Conservation (phyloP, 2,113 vertebrate species). For the Phylloscopus whistleri region DNA sequence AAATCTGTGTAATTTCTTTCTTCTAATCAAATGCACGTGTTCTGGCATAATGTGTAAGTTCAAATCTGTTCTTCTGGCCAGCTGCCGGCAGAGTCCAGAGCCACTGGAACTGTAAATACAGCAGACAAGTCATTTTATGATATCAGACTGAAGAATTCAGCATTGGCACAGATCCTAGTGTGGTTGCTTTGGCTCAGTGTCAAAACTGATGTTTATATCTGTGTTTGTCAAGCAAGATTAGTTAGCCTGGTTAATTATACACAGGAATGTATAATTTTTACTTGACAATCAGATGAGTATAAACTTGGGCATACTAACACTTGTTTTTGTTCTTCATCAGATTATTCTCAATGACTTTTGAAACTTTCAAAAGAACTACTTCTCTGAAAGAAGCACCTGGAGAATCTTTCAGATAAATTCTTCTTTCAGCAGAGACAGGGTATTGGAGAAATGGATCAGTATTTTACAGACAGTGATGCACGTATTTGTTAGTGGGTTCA, state of each 20-base stretch:
- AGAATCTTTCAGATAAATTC: background rate
- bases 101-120: constrained; percentile 71
- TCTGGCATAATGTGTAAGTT: constrained; percentile 58
- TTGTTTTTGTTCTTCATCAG: constrained; percentile 21
- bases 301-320: constrained; percentile 13
- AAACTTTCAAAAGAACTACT: background rate
- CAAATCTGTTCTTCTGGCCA: constrained; percentile 67
- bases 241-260: constrained; percentile 74
- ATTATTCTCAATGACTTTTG: background rate
- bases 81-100: constrained; percentile 66
- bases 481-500: background rate
- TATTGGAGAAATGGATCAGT: background rate
- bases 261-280: constrained; percentile 62
- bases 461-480: background rate
- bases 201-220: constrained; percentile 64
- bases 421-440: background rate
- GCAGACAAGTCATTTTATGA: constrained; percentile 73
- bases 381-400: background rate
- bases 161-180: constrained; percentile 70
- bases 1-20: constrained; percentile 53
- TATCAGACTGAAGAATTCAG: constrained; percentile 72
- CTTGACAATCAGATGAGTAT: constrained; percentile 15
- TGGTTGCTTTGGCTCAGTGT: constrained; percentile 66
- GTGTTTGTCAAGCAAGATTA: constrained; percentile 75
- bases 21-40: constrained; percentile 70